Conservation (phyloP, 2,113 vertebrate genomes). For the Colius striatus region DNA sequence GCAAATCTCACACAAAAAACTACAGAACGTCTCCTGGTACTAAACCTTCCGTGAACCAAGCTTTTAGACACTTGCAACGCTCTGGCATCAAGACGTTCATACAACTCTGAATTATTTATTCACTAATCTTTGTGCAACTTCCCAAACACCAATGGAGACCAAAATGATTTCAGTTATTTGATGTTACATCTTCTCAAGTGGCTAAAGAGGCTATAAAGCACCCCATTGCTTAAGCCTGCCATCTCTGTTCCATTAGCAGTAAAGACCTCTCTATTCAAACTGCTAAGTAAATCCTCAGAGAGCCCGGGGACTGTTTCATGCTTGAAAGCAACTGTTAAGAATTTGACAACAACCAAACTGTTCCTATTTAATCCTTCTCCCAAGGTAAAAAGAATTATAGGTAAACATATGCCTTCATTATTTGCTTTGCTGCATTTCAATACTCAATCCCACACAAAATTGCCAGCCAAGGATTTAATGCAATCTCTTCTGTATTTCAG, state of each 20-base stretch:
- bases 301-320: constrained; percentile 84
- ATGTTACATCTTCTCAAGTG: constrained; percentile 85
- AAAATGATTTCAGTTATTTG: constrained; percentile 79
- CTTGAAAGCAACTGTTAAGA: constrained; percentile 90
- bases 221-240: constrained; percentile 85
- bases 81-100: constrained; percentile 65
- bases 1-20: constrained; percentile 34
- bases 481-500: constrained; percentile 80
- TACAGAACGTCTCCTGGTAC: constrained; percentile 58
- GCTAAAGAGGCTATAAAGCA: constrained; percentile 84
- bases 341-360: constrained; percentile 92
- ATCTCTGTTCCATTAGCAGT: constrained; percentile 86
- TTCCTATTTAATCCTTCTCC: constrained; percentile 91
- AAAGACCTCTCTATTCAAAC: constrained; percentile 87
- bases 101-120: constrained; percentile 84
- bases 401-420: constrained; percentile 94
- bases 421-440: constrained; percentile 91
- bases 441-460: constrained; percentile 82
- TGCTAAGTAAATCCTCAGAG: constrained; percentile 85
- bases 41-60: constrained; percentile 60
- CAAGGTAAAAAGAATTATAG: constrained; percentile 91
- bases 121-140: constrained; percentile 74
- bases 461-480: constrained; percentile 83
- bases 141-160: constrained; percentile 67
- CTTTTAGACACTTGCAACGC: constrained; percentile 74